Evolutionary conservation across 2,113 vertebrate species (phyloP).

Genomic region (Paraplagusia blochii): DNA sequence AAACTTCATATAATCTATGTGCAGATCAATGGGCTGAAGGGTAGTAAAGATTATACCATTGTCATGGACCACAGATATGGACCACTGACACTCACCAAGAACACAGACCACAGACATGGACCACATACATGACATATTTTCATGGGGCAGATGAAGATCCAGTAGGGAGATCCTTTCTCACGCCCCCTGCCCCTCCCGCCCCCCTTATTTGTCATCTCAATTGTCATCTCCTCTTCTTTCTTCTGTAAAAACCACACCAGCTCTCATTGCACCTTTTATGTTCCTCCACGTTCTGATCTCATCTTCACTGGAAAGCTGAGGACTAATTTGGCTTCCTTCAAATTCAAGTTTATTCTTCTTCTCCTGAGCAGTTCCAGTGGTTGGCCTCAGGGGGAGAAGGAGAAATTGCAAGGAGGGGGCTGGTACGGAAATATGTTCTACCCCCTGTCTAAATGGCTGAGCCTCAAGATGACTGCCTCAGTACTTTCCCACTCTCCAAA

Average conservation of each 20-base stretch:
- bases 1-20: slow-evolving; percentile 44
- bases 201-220: no score
- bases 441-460: slow-evolving; percentile 28
- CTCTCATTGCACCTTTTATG: not conserved
- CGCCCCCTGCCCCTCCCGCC: no score
- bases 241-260: no score
- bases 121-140: no score
- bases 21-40: slow-evolving; percentile 17
- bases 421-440: slow-evolving; percentile 13
- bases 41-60: not conserved
- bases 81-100: not conserved
- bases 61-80: no score
- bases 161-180: no score
- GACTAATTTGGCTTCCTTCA: slow-evolving; percentile 35
- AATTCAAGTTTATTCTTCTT: slow-evolving; percentile 56
- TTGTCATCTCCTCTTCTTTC: no score
- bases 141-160: no score
- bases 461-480: slow-evolving; percentile 37
- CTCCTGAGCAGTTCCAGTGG: slow-evolving; percentile 47
- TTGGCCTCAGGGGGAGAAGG: slow-evolving; percentile 33
- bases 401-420: no score
- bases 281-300: slow-evolving; percentile 16
- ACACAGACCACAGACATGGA: no score
- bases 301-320: slow-evolving; percentile 28
- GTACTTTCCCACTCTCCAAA: slow-evolving; percentile 27